A percentile compares a stretch with the other conserved stretches of the same genome.
These are phyloP conservation scores for Cromileptes altivelis DNA, from an alignment of 2,113 vertebrate genomes.

Conservation along the genomic window DNA sequence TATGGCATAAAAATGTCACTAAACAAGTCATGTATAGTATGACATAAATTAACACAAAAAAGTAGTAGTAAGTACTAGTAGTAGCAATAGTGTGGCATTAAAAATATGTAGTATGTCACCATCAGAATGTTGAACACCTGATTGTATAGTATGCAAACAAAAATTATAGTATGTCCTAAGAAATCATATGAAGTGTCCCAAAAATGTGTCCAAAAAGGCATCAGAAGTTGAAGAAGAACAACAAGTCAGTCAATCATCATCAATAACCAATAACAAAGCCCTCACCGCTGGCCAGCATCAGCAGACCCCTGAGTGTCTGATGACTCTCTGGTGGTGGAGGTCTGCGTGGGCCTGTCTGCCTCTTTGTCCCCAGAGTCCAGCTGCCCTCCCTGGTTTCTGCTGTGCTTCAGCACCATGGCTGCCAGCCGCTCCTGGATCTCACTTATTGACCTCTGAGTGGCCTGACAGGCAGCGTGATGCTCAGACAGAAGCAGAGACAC, in stretches of 20 bases:
- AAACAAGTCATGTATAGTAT: no score
- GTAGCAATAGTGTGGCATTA: no score
- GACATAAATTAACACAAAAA: no score
- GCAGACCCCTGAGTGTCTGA: not conserved
- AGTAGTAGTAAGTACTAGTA: no score
- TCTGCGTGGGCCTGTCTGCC: rapidly evolving
- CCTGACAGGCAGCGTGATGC: constrained; percentile 87
- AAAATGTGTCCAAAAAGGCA: no score
- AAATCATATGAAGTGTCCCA: no score
- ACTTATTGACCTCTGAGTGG: constrained; percentile 80
- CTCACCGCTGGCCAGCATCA: constrained; percentile 32
- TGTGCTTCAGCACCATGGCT: constrained; percentile 89
- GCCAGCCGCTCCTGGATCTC: constrained; percentile 88
- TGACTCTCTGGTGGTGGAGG: not conserved
- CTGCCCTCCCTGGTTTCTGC: constrained; percentile 51
- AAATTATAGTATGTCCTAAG: no score
- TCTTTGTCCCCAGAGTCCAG: not conserved
- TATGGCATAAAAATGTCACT: no score
- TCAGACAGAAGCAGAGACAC: constrained; percentile 87
- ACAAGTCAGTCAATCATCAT: not conserved
- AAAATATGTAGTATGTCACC: no score
- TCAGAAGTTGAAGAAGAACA: not conserved
- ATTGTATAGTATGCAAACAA: no score
- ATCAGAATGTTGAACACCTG: no score
- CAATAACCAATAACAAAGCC: not conserved